Evolutionary conservation across 2,888 invertebrate genomes (phyloP).

Genomic region (Nomada lathburiana): DNA sequence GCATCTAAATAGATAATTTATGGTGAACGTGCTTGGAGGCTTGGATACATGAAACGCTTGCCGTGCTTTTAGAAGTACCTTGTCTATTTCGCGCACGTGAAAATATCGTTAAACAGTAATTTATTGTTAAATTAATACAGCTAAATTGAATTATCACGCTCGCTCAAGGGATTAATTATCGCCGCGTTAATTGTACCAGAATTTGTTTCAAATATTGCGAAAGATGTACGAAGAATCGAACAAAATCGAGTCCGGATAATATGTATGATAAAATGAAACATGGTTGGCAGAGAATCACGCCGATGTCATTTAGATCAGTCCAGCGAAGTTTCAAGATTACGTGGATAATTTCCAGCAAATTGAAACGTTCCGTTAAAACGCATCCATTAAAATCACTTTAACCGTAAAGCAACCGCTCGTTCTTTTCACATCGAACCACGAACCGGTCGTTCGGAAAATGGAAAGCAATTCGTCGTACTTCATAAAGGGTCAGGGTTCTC

Average conservation of each 20-base stretch:
- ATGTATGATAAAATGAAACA: not conserved
- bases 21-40: constrained; percentile 7
- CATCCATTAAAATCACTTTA: constrained; percentile 3
- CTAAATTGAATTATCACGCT: no score
- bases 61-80: not conserved
- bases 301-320: not conserved
- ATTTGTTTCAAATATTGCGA: no score
- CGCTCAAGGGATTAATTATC: no score
- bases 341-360: not conserved
- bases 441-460: not conserved
- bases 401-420: no score
- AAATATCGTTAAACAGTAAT: not conserved
- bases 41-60: constrained; percentile 15
- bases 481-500: not conserved
- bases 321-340: not conserved
- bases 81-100: not conserved
- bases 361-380: not conserved
- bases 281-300: not conserved
- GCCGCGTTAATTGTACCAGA: no score
- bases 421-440: constrained; percentile 1
- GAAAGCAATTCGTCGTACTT: not conserved
- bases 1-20: constrained; percentile 43
- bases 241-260: not conserved
- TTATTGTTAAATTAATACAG: no score
- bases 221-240: no score